Base-by-base conservation (phyloP, 2,888 invertebrate genomes). In the Polymixis flavicincta region DNA sequence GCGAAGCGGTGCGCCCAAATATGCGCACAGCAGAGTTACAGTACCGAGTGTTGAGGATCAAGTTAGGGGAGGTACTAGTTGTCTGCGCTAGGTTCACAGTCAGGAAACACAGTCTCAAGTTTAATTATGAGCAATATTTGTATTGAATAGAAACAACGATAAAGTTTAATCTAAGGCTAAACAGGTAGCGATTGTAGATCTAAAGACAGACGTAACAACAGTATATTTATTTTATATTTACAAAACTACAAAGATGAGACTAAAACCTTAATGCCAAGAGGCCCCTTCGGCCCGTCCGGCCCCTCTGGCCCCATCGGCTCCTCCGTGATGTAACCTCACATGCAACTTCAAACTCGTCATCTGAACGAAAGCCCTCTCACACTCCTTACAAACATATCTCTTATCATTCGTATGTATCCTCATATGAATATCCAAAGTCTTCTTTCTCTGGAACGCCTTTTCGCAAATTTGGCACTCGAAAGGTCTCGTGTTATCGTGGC, bases 391-490 rank as follows among this genome's bases (percentile, higher is more conserved):
- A 0, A 80, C 93, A 79, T 97, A 97, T 28, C 97, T 93, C 73
- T 94, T 93, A 79, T 97, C 97, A 13, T 97, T 97, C 0, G 97
- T 97, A 74, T 97, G 97, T 78, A 96, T 97, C 57, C 97, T 90
- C 55, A 94, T 93, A 86, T 97, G 97, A 4, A 96, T 94, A 1
- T 97, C 96, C 55, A 97, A 85, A 0, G 97, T 96, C 73, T 96
- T 97, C 83, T 96, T 96, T 79, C 97, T 96, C 61, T 97, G 97
- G 85, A 97, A 97, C 1, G 95, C 90, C 85, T 97, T 97, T 54
- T 96, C 96, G 78, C 97, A 97, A 76, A 95, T 92, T 9, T 96
- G 95, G 81, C 97, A 97, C 57, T 96, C 94, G 65, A 95, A 97
- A 6, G 97, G 97, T 70, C 97, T 93, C 0, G 96, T 92, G 3